Conservation (phyloP, 2,797 vertebrate genomes). For the Myripristis murdjan region DNA sequence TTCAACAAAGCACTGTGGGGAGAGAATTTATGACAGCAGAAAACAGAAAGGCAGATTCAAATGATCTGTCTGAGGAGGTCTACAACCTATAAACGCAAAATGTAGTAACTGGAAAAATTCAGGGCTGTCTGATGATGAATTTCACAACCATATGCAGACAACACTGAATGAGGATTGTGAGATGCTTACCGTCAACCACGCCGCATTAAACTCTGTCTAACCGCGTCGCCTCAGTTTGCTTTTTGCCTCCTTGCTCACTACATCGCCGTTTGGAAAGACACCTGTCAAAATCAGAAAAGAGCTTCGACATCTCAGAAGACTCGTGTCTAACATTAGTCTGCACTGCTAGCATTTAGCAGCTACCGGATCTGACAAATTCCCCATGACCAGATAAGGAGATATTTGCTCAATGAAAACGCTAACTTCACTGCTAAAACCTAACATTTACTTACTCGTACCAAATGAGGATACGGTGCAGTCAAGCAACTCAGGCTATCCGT, state of each 20-base stretch:
- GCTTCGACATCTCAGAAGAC: neutral
- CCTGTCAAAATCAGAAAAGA: neutral
- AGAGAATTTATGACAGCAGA: neutral
- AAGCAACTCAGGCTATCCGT: neutral
- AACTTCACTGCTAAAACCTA: neutral
- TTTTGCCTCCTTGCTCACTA: too few species aligned
- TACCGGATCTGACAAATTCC: neutral
- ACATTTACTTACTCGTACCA: neutral
- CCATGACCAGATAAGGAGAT: neutral
- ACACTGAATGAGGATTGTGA: neutral
- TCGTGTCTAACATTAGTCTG: neutral
- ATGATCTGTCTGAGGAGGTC: neutral
- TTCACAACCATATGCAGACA: constrained; percentile 2
- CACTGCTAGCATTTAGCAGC: neutral
- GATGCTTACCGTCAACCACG: constrained; percentile 6
- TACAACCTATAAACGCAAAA: too few species aligned
- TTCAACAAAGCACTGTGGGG: neutral
- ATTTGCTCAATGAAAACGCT: neutral
- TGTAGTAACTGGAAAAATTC: neutral
- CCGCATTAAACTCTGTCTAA: neutral
- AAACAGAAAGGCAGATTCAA: too few species aligned
- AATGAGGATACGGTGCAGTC: neutral
- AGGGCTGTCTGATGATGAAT: neutral
- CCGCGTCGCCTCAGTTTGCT: neutral
- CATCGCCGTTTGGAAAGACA: too few species aligned